Evolutionary conservation across 2,888 invertebrate genomes (phyloP).

Genomic region (Catocala sponsa): DNA sequence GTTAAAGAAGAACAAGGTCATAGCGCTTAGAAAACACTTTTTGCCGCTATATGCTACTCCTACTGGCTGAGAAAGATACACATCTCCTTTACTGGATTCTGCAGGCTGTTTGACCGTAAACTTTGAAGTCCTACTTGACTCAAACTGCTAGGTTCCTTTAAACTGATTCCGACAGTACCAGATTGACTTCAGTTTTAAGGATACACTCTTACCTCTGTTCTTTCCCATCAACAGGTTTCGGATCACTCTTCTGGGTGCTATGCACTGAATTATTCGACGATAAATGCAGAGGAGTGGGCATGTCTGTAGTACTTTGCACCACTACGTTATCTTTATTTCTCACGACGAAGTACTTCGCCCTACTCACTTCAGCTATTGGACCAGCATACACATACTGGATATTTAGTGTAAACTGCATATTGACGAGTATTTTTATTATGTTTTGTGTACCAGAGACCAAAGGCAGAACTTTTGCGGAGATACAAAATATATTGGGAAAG

Average conservation of each 20-base stretch:
- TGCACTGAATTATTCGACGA: conserved; percentile 71
- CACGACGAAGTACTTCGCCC: conserved; percentile 62
- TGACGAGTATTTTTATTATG: conserved; percentile 58
- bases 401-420: conserved; percentile 56
- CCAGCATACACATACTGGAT: conserved; percentile 66
- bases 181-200: no score
- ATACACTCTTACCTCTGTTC: neutral
- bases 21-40: no score
- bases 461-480: conserved; percentile 71
- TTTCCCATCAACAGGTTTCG: conserved; percentile 65
- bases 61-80: no score
- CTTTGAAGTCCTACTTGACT: no score
- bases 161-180: no score
- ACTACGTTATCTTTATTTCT: conserved; percentile 17
- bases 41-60: no score
- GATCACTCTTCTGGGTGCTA: conserved; percentile 67
- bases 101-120: no score
- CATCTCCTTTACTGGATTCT: no score
- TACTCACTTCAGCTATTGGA: conserved; percentile 58
- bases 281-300: conserved; percentile 61
- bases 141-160: no score
- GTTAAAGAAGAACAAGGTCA: no score
- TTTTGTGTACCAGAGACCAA: conserved; percentile 76
- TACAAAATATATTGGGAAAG: conserved; percentile 62
- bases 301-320: conserved; percentile 37